Evolutionary conservation across 2,113 vertebrate species (phyloP).

Genomic region (Prunella himalayana): DNA sequence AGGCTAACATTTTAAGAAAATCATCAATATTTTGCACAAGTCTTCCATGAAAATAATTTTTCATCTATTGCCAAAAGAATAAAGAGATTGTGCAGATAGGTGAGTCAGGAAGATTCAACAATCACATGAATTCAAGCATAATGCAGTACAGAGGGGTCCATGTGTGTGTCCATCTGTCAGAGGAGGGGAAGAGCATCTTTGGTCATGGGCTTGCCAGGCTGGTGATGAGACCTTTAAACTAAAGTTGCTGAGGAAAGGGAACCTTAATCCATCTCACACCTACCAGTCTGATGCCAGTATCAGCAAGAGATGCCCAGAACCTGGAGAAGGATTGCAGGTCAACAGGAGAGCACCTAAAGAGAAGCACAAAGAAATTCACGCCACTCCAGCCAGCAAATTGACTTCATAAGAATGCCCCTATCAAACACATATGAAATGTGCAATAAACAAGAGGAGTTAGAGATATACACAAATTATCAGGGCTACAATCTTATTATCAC

Average conservation of each 20-base stretch:
- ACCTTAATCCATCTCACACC: background rate
- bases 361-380: background rate
- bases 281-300: background rate
- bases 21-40: background rate
- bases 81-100: background rate
- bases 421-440: background rate
- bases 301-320: background rate
- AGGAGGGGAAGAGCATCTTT: background rate
- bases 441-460: background rate
- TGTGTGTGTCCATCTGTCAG: background rate
- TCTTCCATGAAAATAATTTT: background rate
- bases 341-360: background rate
- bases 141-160: background rate
- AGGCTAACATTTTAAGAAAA: background rate
- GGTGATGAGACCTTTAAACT: background rate
- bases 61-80: background rate
- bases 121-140: background rate
- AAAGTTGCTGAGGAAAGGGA: background rate
- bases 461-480: background rate
- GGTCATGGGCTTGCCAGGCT: background rate
- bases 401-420: background rate
- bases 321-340: background rate
- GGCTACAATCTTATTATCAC: background rate
- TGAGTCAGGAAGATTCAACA: background rate
- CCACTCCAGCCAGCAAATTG: background rate